Base-by-base conservation (phyloP, 2,113 vertebrate genomes). In the Melospiza georgiana region DNA sequence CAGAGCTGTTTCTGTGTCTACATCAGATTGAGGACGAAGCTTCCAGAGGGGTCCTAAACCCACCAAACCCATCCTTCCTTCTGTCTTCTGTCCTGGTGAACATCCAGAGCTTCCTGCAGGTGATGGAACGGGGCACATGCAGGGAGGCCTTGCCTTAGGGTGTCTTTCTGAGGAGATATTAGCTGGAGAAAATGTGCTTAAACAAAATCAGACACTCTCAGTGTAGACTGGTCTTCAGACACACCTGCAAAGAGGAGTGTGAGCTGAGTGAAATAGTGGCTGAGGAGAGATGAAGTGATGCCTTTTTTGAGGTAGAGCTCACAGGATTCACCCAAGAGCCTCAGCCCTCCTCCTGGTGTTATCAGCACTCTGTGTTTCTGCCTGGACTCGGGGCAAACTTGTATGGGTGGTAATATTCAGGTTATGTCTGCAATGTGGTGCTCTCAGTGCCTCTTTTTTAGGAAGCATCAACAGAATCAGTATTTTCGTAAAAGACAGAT, bases 321-420 rank as follows among this genome's bases (percentile, higher is more conserved):
- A 9, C 7, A 5, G 19, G 10, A 39, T 59, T 31, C 15, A 33
- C 20, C 13, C 55, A 25, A 23, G 16, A 76, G 6, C 6, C 21
- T 76, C 2, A 4, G 6, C 2, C 1, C 0, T 6, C 7, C 15
- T 24, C 12, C 5, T 51, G 12, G 4, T 67, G 17, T 11, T 39
- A 20, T 4, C 7, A 81, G 28, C 10, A 24, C 6, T 9, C 1
- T 17, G 4, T 7, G 4, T 27, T 3, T 67, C 18, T 28, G 8
- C 12, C 59, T 49, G 25, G 12, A 2, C 12, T 14, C 0, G 0
- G 14, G 9, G 3, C 15, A 11, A 57, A 3, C 12, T 16, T 59
- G 5, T 18, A 35, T 8, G 8, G 1, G 6, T 58, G 11, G 12
- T 10, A 67, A 80, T 7, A 12, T 51, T 46, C 22, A 63, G n/a